These are phyloP conservation scores for Amia ocellicauda DNA, from an alignment of 2,113 vertebrate genomes.

Conservation along the genomic window DNA sequence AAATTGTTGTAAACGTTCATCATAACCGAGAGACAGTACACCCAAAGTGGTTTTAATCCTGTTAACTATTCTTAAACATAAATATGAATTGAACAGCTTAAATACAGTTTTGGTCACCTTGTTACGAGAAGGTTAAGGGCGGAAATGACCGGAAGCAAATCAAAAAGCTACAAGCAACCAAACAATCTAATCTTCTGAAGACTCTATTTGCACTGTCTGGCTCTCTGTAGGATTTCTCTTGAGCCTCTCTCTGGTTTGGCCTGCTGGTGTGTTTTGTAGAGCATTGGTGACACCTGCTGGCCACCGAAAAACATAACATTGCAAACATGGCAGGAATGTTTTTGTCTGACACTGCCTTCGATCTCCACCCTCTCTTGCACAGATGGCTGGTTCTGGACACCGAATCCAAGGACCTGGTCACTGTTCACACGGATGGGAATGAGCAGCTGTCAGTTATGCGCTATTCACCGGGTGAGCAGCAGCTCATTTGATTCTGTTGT, in stretches of 20 bases:
- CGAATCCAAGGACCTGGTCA: constrained; percentile 92
- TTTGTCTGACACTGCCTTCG: background rate
- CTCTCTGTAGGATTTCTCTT: background rate
- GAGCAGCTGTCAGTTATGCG: constrained; percentile 95
- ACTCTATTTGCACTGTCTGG: background rate
- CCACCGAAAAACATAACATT: background rate
- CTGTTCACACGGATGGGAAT: constrained; percentile 94
- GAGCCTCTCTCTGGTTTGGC: background rate
- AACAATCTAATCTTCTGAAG: too few relatives aligned
- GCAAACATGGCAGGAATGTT: background rate
- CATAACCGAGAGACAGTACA: too few relatives aligned
- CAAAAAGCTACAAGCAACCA: constrained; percentile 1
- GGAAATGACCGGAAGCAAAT: constrained; percentile 23
- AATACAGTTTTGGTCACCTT: too few relatives aligned
- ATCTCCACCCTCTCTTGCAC: too few relatives aligned
- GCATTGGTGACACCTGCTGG: constrained; percentile 14
- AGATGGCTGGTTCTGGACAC: constrained; percentile 98
- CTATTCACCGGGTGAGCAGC: constrained; percentile 82
- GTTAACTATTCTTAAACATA: too few relatives aligned
- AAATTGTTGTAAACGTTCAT: too few relatives aligned
- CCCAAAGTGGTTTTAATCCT: too few relatives aligned
- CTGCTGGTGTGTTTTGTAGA: too few relatives aligned
- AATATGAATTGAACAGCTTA: too few relatives aligned
- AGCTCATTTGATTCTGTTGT: too few relatives aligned
- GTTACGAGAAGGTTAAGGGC: too few relatives aligned